phyloP scores from a whole-genome alignment of 2,113 vertebrate genomes.

The Ivindomyrus marchei region DNA sequence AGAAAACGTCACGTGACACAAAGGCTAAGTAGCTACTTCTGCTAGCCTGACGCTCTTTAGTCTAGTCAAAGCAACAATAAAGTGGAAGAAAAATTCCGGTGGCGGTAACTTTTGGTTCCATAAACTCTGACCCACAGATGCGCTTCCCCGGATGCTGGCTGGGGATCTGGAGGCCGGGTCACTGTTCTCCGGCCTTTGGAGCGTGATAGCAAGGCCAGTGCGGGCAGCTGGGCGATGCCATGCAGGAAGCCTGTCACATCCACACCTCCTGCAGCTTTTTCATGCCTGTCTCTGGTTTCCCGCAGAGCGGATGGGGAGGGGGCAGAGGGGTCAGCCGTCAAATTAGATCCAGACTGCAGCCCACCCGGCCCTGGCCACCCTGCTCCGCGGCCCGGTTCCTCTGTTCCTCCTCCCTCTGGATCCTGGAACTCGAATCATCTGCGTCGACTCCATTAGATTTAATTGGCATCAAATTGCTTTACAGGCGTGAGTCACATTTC shows the following conservation, averaged over 20 bases:
- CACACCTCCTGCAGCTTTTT: background rate
- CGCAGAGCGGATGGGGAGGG: background rate
- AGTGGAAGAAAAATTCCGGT: background rate
- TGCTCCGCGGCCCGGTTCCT: background rate
- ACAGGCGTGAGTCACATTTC: background rate
- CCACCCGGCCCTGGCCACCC: background rate
- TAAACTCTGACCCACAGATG: background rate
- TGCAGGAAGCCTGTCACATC: background rate
- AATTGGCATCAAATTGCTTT: background rate
- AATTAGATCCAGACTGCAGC: constrained; percentile 17
- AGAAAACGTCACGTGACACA: background rate
- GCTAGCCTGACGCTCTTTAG: background rate
- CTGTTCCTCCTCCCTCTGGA: background rate
- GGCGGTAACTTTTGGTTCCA: background rate
- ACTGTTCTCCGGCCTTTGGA: background rate
- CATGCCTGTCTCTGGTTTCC: constrained; percentile 16
- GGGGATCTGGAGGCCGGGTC: background rate
- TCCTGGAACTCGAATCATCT: background rate
- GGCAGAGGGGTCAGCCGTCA: background rate
- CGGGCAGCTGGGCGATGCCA: background rate
- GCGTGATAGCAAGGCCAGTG: background rate
- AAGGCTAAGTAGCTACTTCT: background rate
- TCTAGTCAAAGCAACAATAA: background rate
- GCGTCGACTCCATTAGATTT: background rate
- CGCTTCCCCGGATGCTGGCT: background rate